A percentile compares a stretch with the other conserved stretches of the same genome.
Evolutionary conservation across 2,797 vertebrate genomes (phyloP).

Genomic region (Nyctalus aviator): DNA sequence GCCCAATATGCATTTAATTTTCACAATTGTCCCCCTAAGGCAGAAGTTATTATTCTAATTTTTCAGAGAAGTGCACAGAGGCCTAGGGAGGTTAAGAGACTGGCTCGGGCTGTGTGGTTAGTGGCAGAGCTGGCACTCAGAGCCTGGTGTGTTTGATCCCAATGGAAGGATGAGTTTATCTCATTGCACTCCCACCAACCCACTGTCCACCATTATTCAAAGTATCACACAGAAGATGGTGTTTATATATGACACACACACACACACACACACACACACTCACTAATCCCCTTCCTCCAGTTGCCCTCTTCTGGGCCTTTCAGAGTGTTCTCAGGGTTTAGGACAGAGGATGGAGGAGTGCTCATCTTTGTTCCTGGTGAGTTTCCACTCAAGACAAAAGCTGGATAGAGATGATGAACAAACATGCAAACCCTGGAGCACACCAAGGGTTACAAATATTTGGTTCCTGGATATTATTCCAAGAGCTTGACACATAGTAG

Average conservation of each 20-base stretch:
- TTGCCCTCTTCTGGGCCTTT: background rate
- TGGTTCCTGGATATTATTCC: slow-evolving; percentile 44
- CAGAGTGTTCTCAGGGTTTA: background rate
- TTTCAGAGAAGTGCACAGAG: background rate
- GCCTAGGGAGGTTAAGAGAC: background rate
- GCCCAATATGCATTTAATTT: background rate
- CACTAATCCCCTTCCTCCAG: background rate
- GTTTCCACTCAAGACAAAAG: background rate
- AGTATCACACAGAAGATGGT: background rate
- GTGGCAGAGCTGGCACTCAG: background rate
- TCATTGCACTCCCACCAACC: background rate
- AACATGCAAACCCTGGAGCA: slow-evolving; percentile 3
- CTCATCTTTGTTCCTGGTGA: background rate
- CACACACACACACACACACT: background rate
- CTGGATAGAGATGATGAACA: background rate
- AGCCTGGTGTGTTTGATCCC: background rate
- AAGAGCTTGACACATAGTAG: slow-evolving; percentile 73
- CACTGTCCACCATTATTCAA: background rate
- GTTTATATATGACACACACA: background rate
- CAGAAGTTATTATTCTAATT: background rate
- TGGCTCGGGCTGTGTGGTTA: background rate
- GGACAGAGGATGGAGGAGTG: background rate
- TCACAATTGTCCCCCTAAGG: background rate
- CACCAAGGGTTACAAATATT: background rate
- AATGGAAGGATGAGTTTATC: background rate